These are phyloP conservation scores for Clarias batrachus DNA, from an alignment of 2,113 vertebrate genomes.

Conservation along the genomic window DNA sequence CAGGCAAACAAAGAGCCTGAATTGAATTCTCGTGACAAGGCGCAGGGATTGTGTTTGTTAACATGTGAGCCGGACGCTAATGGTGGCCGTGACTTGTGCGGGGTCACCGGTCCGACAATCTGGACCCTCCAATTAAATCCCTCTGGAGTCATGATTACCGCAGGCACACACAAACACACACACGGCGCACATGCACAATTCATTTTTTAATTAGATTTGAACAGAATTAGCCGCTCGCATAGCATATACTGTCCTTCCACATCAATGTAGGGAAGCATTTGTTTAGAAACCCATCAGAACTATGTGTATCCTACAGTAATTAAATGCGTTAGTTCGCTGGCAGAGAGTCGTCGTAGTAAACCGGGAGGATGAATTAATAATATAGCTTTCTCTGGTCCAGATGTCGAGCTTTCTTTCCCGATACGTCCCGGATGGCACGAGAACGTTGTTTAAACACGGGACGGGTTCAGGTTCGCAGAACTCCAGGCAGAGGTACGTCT, in stretches of 20 bases:
- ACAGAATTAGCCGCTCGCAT: constrained; percentile 39
- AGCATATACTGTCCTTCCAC: constrained; percentile 34
- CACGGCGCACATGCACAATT: constrained; percentile 31
- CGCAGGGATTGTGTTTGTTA: constrained; percentile 89
- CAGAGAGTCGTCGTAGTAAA: not conserved
- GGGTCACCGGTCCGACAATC: constrained; percentile 70
- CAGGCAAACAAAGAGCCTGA: constrained; percentile 95
- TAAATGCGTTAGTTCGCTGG: constrained; percentile 9
- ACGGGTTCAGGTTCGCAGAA: not conserved
- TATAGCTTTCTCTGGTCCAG: not conserved
- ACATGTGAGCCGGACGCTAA: constrained; percentile 83
- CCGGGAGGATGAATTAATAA: not conserved
- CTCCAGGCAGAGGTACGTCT: constrained; percentile 20
- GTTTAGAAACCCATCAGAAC: constrained; percentile 16
- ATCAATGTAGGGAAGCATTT: constrained; percentile 10
- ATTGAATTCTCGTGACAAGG: constrained; percentile 98
- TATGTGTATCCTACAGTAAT: constrained; percentile 20
- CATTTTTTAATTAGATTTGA: constrained; percentile 43
- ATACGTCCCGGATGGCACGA: not conserved
- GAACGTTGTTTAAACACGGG: not conserved
- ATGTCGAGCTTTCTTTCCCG: not conserved
- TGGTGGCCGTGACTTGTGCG: constrained; percentile 79
- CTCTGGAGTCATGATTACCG: constrained; percentile 61
- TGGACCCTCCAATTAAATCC: constrained; percentile 73
- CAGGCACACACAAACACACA: constrained; percentile 39